Percentiles rank a stretch among this genome's conserved stretches.
These are phyloP conservation scores for Lampris incognitus DNA, from an alignment of 2,113 vertebrate species.

Conservation along the genomic window DNA sequence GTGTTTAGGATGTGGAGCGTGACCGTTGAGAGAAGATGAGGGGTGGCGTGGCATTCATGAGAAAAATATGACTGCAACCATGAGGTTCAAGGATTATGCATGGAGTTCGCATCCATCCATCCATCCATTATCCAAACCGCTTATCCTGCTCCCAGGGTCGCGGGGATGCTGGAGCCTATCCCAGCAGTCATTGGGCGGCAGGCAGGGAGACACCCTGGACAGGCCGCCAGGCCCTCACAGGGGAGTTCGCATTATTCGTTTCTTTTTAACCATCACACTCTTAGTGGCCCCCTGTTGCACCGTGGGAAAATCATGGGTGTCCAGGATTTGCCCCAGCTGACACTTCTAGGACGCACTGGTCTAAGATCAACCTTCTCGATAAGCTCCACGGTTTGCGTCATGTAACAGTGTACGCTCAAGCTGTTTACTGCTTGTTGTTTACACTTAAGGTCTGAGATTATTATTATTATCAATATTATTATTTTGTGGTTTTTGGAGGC, in stretches of 20 bases:
- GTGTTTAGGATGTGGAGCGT: conserved; percentile 53
- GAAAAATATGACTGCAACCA: conserved; percentile 22
- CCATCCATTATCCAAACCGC: background rate
- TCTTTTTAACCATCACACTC: background rate
- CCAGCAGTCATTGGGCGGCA: too few species aligned
- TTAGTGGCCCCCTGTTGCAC: conserved; percentile 47
- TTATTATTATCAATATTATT: conserved; percentile 30
- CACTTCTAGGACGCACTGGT: conserved; percentile 10
- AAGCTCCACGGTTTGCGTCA: conserved; percentile 38
- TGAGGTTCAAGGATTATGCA: conserved; percentile 48
- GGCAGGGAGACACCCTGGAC: too few species aligned
- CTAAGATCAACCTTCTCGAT: conserved; percentile 48
- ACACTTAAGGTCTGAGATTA: conserved; percentile 31
- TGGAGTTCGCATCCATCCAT: conserved; percentile 54
- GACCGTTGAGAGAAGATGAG: conserved; percentile 74
- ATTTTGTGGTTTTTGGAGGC: conserved; percentile 52
- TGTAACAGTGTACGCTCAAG: conserved; percentile 27
- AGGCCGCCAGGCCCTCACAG: too few species aligned
- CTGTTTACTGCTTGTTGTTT: conserved; percentile 24
- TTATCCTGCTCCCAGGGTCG: too few species aligned
- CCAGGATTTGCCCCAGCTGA: background rate
- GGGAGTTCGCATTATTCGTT: too few species aligned
- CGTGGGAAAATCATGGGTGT: conserved; percentile 48
- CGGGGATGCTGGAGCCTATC: too few species aligned
- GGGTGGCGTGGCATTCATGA: conserved; percentile 46